Percentiles rank a stretch among this genome's conserved stretches.
These are phyloP conservation scores for Cuculus canorus DNA, from an alignment of 2,797 vertebrate genomes.

Conservation along the genomic window DNA sequence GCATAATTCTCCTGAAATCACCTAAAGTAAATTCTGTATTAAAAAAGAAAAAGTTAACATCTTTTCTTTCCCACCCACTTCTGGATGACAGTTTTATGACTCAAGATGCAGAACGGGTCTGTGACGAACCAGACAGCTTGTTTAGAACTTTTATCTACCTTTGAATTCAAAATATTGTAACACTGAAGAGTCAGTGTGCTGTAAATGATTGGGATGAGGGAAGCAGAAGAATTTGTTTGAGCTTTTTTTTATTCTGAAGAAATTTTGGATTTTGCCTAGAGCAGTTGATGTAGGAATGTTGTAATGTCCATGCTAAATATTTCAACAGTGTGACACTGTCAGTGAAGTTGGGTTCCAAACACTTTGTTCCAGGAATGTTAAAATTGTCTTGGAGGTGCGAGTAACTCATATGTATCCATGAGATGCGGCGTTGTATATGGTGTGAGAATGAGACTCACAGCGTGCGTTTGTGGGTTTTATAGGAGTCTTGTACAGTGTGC, in stretches of 20 bases:
- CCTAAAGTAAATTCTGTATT: not conserved
- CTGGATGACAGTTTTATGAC: not conserved
- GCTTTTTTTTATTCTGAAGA: not conserved
- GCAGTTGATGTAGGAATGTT: not conserved
- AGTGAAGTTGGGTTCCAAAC: not conserved
- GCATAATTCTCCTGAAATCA: not conserved
- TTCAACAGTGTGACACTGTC: not conserved
- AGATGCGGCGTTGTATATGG: not conserved
- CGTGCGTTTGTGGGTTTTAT: not conserved
- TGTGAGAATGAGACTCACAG: not conserved
- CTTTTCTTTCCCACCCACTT: not conserved
- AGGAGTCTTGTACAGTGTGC: accelerated
- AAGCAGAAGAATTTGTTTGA: not conserved
- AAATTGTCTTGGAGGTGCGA: not conserved
- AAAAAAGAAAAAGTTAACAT: not conserved
- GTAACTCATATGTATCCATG: accelerated
- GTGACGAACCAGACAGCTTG: not conserved
- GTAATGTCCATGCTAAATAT: not conserved
- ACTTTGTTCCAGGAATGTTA: not conserved
- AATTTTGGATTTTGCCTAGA: not conserved
- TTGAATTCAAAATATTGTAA: not conserved
- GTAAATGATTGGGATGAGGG: not conserved
- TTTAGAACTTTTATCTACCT: not conserved
- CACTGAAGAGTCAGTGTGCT: not conserved
- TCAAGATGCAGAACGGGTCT: not conserved